Percentiles rank a stretch among this genome's conserved stretches.
These are phyloP conservation scores for Drosophila micromelanica DNA, from an alignment of 1,140 invertebrate species.

Conservation along the genomic window DNA sequence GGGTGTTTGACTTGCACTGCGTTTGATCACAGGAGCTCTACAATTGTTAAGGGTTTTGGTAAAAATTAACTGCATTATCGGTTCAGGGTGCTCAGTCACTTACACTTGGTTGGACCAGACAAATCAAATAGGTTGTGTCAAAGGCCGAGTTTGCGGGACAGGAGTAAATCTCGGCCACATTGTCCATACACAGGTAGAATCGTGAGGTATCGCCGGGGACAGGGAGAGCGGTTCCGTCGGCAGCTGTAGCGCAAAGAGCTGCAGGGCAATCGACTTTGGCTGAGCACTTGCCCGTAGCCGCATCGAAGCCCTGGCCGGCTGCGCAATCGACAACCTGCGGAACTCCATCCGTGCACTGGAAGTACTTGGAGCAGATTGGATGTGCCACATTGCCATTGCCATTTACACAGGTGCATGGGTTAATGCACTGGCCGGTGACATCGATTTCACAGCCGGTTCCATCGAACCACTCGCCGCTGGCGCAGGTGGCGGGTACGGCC, in stretches of 20 bases:
- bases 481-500: constrained; percentile 37
- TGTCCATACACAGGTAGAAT: constrained; percentile 49
- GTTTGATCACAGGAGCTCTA: constrained; percentile 58
- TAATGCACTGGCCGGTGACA: constrained; percentile 60
- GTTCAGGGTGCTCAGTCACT: constrained; percentile 8
- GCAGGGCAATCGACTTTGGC: constrained; percentile 32
- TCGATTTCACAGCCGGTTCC: constrained; percentile 49
- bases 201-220: constrained; percentile 31
- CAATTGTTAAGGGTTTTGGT: background rate
- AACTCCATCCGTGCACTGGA: constrained; percentile 58
- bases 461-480: constrained; percentile 55
- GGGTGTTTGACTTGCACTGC: constrained; percentile 30
- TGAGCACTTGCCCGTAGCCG: constrained; percentile 31
- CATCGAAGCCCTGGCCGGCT: constrained; percentile 43
- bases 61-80: background rate
- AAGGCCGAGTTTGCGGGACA: constrained; percentile 31
- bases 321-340: constrained; percentile 56
- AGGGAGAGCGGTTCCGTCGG: constrained; percentile 23
- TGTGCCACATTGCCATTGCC: constrained; percentile 55
- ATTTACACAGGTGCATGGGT: constrained; percentile 57
- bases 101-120: constrained; percentile 61
- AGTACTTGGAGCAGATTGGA: constrained; percentile 73
- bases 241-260: constrained; percentile 23
- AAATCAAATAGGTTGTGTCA: constrained; percentile 1
- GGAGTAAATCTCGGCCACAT: constrained; percentile 31